Conservation (phyloP, 2,888 invertebrate species). For the Lithosia quadra region DNA sequence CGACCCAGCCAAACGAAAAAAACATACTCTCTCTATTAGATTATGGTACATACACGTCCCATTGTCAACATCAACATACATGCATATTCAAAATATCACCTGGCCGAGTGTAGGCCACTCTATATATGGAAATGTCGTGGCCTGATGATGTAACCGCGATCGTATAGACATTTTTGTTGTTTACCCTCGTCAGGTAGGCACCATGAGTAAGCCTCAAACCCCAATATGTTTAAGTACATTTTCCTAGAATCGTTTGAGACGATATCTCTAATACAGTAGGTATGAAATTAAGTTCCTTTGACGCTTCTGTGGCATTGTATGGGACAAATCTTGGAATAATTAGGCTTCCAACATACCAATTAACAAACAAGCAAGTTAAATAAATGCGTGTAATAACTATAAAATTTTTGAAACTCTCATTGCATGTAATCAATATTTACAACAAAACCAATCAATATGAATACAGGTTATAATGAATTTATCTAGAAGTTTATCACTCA, state of each 20-base stretch:
- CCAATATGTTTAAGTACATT: too few species aligned
- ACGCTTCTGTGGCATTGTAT: too few species aligned
- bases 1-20: too few species aligned
- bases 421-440: not conserved
- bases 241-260: too few species aligned
- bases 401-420: not conserved
- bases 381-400: not conserved
- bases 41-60: not conserved
- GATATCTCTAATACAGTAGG: too few species aligned
- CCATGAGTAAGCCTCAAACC: not conserved
- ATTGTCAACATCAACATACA: conserved; percentile 23
- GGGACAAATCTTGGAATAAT: too few species aligned
- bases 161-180: conserved; percentile 31
- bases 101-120: conserved; percentile 38
- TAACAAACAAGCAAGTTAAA: too few species aligned
- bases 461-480: conserved; percentile 24
- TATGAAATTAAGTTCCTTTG: too few species aligned
- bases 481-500: conserved; percentile 12
- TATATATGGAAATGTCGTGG: conserved; percentile 51
- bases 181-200: conserved; percentile 7
- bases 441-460: conserved; percentile 17
- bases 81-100: conserved; percentile 35
- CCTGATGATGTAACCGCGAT: conserved; percentile 41
- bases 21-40: not conserved
- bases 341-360: too few species aligned